phyloP scores from a whole-genome alignment of 1,140 invertebrate genomes.

The Drosophila nebulosa region DNA sequence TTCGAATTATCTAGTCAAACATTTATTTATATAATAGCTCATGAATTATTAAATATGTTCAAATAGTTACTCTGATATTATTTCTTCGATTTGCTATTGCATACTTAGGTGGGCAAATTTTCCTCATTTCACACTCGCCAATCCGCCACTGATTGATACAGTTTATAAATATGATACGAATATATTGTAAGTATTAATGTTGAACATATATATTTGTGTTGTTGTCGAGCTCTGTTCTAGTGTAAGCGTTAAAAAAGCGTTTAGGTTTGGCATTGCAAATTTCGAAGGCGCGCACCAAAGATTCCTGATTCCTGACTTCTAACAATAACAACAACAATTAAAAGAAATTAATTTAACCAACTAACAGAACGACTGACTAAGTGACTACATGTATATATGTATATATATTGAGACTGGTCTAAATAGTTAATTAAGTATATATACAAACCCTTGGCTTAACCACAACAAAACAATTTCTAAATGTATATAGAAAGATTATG shows the following conservation, averaged over 20 bases:
- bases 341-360: conserved; percentile 5
- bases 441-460: conserved; percentile 38
- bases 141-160: too few species aligned
- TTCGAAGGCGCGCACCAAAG: neutral
- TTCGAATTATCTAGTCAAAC: too few species aligned
- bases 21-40: too few species aligned
- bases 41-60: too few species aligned
- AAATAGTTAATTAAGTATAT: neutral
- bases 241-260: conserved; percentile 49
- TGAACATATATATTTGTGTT: conserved; percentile 7
- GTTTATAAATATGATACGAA: neutral
- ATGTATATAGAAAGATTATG: conserved; percentile 19
- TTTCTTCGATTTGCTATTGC: too few species aligned
- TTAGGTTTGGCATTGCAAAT: conserved; percentile 15
- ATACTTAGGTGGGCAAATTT: too few species aligned
- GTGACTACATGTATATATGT: neutral
- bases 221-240: conserved; percentile 29
- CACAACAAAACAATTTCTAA: conserved; percentile 35
- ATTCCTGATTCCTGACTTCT: conserved; percentile 18
- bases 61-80: too few species aligned
- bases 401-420: neutral
- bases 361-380: neutral
- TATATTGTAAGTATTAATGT: conserved; percentile 1
- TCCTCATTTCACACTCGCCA: too few species aligned
- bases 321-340: conserved; percentile 23